Evolutionary conservation across 2,113 vertebrate genomes (phyloP).

Genomic region (Girardinichthys multiradiatus): DNA sequence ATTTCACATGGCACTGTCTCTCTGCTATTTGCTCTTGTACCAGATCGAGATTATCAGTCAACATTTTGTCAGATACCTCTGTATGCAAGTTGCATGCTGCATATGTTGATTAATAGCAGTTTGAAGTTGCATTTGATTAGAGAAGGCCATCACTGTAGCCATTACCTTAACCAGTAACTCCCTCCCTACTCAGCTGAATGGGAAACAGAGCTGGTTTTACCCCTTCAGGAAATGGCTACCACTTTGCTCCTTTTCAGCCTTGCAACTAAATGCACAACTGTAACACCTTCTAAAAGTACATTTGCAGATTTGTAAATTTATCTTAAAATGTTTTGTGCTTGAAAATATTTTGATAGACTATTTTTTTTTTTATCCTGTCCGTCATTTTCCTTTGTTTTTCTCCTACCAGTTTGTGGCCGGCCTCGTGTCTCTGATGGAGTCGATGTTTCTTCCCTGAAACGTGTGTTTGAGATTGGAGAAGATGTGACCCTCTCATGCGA

Average conservation of each 20-base stretch:
- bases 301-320: neutral
- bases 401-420: conserved; percentile 81
- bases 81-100: conserved; percentile 2
- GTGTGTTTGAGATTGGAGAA: conserved; percentile 80
- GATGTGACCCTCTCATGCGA: conserved; percentile 77
- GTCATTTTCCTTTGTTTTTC: neutral
- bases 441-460: conserved; percentile 59
- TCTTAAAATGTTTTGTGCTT: neutral
- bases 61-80: conserved; percentile 55
- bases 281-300: conserved; percentile 64
- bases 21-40: conserved; percentile 1
- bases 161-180: conserved; percentile 3
- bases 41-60: conserved; percentile 48
- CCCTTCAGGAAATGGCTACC: conserved; percentile 52
- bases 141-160: conserved; percentile 7
- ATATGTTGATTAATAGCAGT: conserved; percentile 45
- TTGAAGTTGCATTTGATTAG: conserved; percentile 47
- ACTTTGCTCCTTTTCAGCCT: conserved; percentile 64
- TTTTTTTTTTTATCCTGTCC: too few species aligned
- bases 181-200: neutral
- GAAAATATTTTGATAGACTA: too few species aligned
- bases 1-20: neutral
- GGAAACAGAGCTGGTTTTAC: conserved; percentile 8
- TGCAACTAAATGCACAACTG: conserved; percentile 38
- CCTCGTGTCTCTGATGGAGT: conserved; percentile 79